A percentile compares a stretch with the other conserved stretches of the same genome.
Conservation (phyloP, 2,113 vertebrate genomes). For the Phalacrocorax pelagicus region DNA sequence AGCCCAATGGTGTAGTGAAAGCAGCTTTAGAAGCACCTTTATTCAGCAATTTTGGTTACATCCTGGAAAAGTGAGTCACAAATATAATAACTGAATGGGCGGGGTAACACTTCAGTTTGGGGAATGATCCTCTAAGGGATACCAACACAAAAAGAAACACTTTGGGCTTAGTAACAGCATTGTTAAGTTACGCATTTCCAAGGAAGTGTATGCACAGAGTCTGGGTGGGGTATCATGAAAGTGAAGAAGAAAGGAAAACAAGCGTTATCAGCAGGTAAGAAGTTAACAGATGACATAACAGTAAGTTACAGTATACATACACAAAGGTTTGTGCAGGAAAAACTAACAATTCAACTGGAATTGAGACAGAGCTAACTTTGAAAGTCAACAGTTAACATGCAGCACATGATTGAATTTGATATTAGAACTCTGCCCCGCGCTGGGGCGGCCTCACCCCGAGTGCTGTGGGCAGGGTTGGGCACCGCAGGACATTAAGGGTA, state of each 20-base stretch:
- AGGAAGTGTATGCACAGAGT: background rate
- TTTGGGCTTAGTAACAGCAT: background rate
- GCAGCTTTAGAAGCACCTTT: background rate
- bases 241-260: background rate
- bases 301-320: background rate
- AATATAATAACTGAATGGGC: background rate
- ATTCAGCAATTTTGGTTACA: background rate
- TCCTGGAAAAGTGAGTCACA: background rate
- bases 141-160: background rate
- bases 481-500: too few species aligned
- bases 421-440: background rate
- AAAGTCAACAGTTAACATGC: background rate
- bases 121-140: background rate
- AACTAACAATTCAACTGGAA: background rate
- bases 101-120: background rate
- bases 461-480: too few species aligned
- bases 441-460: too few species aligned
- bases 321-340: background rate
- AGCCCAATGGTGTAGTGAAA: accelerated
- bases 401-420: background rate
- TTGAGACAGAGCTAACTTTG: background rate
- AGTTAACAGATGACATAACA: background rate
- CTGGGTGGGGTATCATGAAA: background rate
- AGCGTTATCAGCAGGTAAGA: background rate
- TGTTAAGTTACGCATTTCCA: background rate